Evolutionary conservation across 1,140 invertebrate genomes (phyloP), one percentile per base, ranked within the genome.

Genomic region (Drosophila santomea): DNA sequence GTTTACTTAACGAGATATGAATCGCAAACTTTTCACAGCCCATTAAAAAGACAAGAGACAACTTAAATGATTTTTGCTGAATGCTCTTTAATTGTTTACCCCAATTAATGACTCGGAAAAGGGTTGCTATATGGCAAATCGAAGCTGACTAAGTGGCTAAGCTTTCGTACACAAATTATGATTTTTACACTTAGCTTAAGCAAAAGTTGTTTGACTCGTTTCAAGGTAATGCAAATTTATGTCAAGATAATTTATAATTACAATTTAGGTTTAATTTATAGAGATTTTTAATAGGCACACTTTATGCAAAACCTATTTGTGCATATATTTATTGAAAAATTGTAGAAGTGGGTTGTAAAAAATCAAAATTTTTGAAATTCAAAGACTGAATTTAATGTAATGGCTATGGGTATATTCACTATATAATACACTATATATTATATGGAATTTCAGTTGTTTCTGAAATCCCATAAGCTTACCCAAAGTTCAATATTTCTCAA

Each of bases 171-270:
- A 36, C 15, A 38, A 61, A 38, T 20, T 6, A 47, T 38, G 6
- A 5, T 32, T 15, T 52, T 64, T 55, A 35, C 17, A 56, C 12
- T 25, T 28, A 8, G 39, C 36, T 62, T 15, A 11, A 20, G 12
- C 15, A 10, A 55, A 39, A 62, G 57, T 73, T 50, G 57, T 20
- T 73, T 73, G 48, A 61, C 57, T 62, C 23, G 56, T 41, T 71
- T 73, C 50, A 48, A 39, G 67, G 56, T 8, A 28, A 39, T 50
- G 39, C 12, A 38, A 61, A 74, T 60, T 72, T 32, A 73, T 62
- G 57, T 52, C 68, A 74, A 73, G 36, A 36, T 25, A 45, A 28
- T 35, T 47, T 67, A 35, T 56, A 68, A 68, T 56, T 69, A 48
- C 41, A 38, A 23, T 20, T 36, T 43, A 25, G 58, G 28, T 67